phyloP scores from a whole-genome alignment of 1,140 invertebrate species.

The Lepidurus apus region DNA sequence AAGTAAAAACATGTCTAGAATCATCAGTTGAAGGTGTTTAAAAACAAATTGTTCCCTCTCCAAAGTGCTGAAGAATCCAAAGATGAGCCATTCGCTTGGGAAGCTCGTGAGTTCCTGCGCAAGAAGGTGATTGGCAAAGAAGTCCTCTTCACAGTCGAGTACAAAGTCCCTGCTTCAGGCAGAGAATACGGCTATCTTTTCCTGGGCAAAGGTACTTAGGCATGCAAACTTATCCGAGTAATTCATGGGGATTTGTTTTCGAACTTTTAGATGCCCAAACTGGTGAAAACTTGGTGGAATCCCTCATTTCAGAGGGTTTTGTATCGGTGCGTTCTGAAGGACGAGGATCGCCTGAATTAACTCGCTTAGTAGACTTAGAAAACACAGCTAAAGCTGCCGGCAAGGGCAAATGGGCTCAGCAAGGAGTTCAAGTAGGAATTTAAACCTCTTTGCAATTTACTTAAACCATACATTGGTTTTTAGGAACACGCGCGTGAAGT shows the following conservation, averaged over 20 bases:
- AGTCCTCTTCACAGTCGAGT: constrained; percentile 62
- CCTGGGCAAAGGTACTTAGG: constrained; percentile 66
- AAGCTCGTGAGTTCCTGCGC: constrained; percentile 86
- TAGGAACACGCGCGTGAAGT: constrained; percentile 68
- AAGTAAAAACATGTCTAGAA: constrained; percentile 47
- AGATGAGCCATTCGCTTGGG: constrained; percentile 94
- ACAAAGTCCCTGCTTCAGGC: constrained; percentile 51
- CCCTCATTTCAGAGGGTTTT: constrained; percentile 78
- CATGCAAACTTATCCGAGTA: background rate
- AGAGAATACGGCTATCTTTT: constrained; percentile 85
- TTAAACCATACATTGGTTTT: constrained; percentile 23
- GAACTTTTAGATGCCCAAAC: constrained; percentile 55
- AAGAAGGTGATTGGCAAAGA: constrained; percentile 87
- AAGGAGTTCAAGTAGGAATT: constrained; percentile 32
- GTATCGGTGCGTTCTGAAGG: constrained; percentile 74
- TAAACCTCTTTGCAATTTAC: constrained; percentile 27
- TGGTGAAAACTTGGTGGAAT: constrained; percentile 81
- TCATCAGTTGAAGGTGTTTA: constrained; percentile 35
- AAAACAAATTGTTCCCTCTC: constrained; percentile 27
- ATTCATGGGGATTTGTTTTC: constrained; percentile 5
- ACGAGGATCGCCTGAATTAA: constrained; percentile 58
- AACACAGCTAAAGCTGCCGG: constrained; percentile 77
- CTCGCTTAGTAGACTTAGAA: constrained; percentile 76
- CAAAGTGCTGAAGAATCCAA: constrained; percentile 59
- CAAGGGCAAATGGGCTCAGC: constrained; percentile 72